Percentiles rank a stretch among this genome's conserved stretches.
Evolutionary conservation across 2,113 vertebrate species (phyloP).

Genomic region (Rhinoderma darwinii): DNA sequence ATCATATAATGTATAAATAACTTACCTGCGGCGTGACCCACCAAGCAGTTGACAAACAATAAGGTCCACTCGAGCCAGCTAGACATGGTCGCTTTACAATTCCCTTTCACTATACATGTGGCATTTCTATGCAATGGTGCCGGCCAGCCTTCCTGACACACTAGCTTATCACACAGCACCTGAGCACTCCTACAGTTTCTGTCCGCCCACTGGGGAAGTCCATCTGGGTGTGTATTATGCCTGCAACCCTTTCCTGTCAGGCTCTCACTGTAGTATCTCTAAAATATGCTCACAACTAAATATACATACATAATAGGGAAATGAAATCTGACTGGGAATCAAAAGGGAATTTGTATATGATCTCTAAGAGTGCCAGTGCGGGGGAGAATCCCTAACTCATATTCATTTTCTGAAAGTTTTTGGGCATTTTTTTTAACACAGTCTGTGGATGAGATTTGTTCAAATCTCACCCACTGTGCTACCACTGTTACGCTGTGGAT

Average conservation of each 20-base stretch:
- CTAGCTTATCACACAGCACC: not conserved
- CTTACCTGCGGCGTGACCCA: not conserved
- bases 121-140: not conserved
- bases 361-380: too few species aligned
- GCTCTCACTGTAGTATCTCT: not conserved
- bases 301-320: too few species aligned
- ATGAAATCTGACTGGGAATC: too few species aligned
- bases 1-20: not conserved
- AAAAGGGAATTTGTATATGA: too few species aligned
- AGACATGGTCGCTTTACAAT: slow-evolving; percentile 2
- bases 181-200: slow-evolving; percentile 2
- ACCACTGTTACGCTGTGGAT: too few species aligned
- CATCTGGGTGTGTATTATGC: not conserved
- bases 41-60: not conserved
- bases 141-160: slow-evolving; percentile 3
- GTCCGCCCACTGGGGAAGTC: slow-evolving; percentile 23
- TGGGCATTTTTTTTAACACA: too few species aligned
- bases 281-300: too few species aligned
- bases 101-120: not conserved
- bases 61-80: not conserved
- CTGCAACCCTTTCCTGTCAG: slow-evolving; percentile 24
- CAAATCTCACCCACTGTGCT: too few species aligned
- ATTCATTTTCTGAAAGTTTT: too few species aligned
- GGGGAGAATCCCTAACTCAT: too few species aligned
- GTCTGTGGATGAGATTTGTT: too few species aligned